phyloP scores from a whole-genome alignment of 2,888 invertebrate genomes.

The Sclerodermus sp. region DNA sequence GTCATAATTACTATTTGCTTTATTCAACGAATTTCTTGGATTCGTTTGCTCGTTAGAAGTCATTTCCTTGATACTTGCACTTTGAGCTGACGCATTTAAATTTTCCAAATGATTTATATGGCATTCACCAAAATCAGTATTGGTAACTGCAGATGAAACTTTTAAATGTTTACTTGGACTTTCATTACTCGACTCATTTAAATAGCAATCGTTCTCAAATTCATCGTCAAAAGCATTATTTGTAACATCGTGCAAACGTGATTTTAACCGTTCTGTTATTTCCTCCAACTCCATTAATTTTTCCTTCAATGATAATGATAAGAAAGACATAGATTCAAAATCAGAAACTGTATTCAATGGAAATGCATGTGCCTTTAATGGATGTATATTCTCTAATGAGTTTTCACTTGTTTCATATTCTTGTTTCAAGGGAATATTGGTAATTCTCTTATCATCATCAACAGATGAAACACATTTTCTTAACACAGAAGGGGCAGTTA shows the following conservation, averaged over 20 bases:
- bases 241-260: constrained; percentile 64
- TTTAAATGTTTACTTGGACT: background rate
- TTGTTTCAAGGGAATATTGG: no score
- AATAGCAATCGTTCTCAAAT: constrained; percentile 63
- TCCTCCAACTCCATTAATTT: constrained; percentile 67
- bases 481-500: no score
- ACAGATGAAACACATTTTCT: no score
- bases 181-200: constrained; percentile 34
- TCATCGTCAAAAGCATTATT: constrained; percentile 61
- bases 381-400: no score
- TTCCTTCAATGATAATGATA: constrained; percentile 55
- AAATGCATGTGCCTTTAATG: no score
- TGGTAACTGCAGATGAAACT: background rate
- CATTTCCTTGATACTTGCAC: no score
- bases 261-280: constrained; percentile 65
- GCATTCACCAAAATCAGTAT: no score
- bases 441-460: no score
- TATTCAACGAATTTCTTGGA: no score
- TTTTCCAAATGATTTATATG: background rate
- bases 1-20: no score
- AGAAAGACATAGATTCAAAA: constrained; percentile 42
- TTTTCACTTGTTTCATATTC: no score
- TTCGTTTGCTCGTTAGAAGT: background rate
- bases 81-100: background rate
- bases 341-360: no score